Base-by-base conservation (phyloP, 2,888 invertebrate genomes). In the Drosophila demipolita region DNA sequence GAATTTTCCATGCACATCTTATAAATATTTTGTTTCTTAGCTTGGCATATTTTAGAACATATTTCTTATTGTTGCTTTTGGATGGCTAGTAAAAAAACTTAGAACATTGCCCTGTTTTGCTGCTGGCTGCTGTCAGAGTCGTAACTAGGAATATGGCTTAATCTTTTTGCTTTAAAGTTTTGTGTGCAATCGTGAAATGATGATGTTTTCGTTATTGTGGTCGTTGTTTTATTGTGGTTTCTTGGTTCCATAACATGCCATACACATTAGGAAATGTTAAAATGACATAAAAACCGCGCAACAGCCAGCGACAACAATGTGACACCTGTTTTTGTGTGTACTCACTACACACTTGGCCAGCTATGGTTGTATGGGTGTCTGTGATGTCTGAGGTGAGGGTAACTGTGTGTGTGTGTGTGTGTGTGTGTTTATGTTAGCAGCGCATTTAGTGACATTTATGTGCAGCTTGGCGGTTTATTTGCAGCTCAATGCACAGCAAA, bases 221-320 rank as follows among this genome's bases (percentile, higher is more conserved):
- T 40, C 60, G 67, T 64, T 73, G 77, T 74, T 74, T 40, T 77
- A 53, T 49, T 77, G 73, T 64, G 81, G 68, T 75, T 70, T 73
- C 68, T 71, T 57, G 71, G 70, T 59, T 59, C 53, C 87, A 80
- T 65, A 82, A 87, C 73, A 80, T 82, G 82, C 77, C 77, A 72
- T 80, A 87, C 74, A 83, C 90, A 87, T 89, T 89, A 89, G 90
- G 86, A 87, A 87, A 87, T 81, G 90, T 83, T 87, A 78, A 87
- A 87, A 78, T 82, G 82, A 75, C 80, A 86, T 88, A 88, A 87
- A 87, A 83, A 90, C 78, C 72, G 66, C 58, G 83, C 78, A 87
- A 82, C 82, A 79, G 73, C 55, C 74, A 81, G 83, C 66, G 76
- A 87, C 87, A 87, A 84, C 82, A 85, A 89, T 89, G 85, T 87